Conservation (phyloP, 1,140 invertebrate genomes). For the Latrodectus geometricus region DNA sequence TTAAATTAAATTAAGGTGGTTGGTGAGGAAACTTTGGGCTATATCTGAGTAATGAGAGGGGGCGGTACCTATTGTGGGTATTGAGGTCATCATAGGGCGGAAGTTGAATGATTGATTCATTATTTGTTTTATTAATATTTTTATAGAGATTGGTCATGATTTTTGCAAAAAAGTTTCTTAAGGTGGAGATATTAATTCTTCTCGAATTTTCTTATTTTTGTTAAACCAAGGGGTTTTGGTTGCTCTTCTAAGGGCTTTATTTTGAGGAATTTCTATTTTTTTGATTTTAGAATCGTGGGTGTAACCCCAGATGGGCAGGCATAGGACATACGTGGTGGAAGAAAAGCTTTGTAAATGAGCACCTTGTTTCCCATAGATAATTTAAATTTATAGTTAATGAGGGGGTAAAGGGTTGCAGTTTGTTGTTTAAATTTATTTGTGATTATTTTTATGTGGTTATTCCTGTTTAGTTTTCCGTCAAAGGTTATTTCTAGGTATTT, state of each 20-base stretch:
- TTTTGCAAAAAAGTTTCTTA: not conserved
- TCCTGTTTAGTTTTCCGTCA: not conserved
- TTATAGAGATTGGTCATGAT: not conserved
- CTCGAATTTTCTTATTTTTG: not conserved
- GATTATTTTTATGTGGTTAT: not conserved
- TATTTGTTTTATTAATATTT: too few species aligned
- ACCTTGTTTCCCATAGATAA: not conserved
- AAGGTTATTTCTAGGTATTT: not conserved
- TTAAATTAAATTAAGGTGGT: too few species aligned
- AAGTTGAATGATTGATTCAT: too few species aligned
- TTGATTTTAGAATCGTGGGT: not conserved
- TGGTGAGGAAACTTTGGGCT: too few species aligned
- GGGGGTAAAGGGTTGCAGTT: not conserved
- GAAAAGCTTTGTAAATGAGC: not conserved
- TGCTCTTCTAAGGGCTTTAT: too few species aligned
- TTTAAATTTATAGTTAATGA: not conserved
- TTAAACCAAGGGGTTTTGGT: not conserved
- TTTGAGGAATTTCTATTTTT: not conserved
- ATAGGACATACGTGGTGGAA: not conserved
- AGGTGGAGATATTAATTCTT: not conserved
- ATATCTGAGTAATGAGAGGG: too few species aligned
- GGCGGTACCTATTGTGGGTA: too few species aligned
- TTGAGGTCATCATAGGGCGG: too few species aligned
- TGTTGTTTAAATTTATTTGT: not conserved
- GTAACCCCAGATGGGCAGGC: not conserved